Conservation (phyloP, 2,888 invertebrate species). For the Ariolimax columbianus region DNA sequence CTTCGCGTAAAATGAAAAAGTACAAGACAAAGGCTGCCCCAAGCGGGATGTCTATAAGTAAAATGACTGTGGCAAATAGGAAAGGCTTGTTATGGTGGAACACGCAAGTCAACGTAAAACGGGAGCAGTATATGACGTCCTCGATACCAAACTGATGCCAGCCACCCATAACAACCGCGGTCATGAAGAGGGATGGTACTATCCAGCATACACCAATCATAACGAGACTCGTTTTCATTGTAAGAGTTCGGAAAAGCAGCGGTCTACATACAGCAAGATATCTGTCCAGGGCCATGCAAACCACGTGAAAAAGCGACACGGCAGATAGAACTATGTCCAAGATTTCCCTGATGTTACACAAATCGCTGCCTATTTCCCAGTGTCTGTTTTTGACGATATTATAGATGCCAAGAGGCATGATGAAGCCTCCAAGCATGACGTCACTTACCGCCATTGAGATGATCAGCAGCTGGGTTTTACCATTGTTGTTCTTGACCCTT, state of each 20-base stretch:
- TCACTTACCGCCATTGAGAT: constrained; percentile 21
- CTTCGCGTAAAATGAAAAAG: neutral
- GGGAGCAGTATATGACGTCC: neutral
- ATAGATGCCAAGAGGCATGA: constrained; percentile 19
- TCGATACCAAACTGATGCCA: constrained; percentile 10
- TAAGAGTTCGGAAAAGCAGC: neutral
- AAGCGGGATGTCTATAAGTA: constrained; percentile 1
- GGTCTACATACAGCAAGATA: constrained; percentile 28
- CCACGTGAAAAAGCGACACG: constrained; percentile 15
- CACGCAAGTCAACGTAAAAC: neutral
- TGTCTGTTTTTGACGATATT: neutral
- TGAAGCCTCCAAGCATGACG: neutral
- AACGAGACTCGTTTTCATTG: neutral
- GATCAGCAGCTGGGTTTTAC: constrained; percentile 1
- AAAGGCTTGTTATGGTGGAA: neutral
- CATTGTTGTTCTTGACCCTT: neutral
- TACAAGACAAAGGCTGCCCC: neutral
- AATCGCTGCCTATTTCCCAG: neutral
- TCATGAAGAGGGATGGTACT: neutral
- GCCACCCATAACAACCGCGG: neutral
- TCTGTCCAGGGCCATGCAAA: constrained; percentile 23
- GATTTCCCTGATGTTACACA: neutral
- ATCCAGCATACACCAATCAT: constrained; percentile 18
- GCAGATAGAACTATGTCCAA: neutral
- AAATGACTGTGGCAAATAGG: neutral